These are phyloP conservation scores for Brienomyrus longianalis DNA, from an alignment of 2,113 vertebrate genomes.

Conservation along the genomic window DNA sequence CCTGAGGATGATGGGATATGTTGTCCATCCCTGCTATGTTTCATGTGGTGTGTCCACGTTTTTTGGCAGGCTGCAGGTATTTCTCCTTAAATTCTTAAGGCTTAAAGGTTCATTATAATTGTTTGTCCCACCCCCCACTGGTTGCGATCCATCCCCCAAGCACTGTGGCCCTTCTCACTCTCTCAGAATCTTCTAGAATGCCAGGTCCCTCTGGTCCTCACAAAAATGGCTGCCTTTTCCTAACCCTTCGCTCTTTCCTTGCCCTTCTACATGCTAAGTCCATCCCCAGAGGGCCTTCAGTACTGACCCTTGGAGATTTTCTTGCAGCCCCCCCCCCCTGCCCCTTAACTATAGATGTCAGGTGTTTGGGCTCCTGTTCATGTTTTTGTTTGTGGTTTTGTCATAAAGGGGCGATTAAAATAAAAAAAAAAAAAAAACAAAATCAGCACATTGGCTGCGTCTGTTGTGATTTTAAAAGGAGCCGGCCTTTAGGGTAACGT, in stretches of 20 bases:
- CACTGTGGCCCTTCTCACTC: not conserved
- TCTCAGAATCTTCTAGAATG: not conserved
- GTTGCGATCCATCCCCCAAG: not conserved
- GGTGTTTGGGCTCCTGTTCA: not conserved
- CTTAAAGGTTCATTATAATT: not conserved
- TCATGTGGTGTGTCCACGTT: not conserved
- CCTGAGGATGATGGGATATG: not conserved
- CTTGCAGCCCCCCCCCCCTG: not conserved
- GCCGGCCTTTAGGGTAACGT: conserved; percentile 31
- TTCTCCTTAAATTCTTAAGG: not conserved
- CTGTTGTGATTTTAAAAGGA: conserved; percentile 30
- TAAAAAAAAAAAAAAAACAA: not conserved
- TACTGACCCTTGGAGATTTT: not conserved
- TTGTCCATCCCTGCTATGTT: not conserved
- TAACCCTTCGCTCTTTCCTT: not conserved
- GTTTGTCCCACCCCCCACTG: not conserved
- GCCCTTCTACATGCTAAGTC: not conserved
- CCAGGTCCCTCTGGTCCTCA: not conserved
- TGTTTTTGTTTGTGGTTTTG: not conserved
- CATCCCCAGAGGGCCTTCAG: not conserved
- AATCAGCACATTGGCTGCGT: conserved; percentile 1
- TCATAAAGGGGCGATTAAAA: not conserved
- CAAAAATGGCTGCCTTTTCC: not conserved
- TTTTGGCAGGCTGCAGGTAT: not conserved
- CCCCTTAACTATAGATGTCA: not conserved